Evolutionary conservation across 1,140 invertebrate species (phyloP), one percentile per base, ranked within the genome.

Genomic region (Tyrophagus putrescentiae): DNA sequence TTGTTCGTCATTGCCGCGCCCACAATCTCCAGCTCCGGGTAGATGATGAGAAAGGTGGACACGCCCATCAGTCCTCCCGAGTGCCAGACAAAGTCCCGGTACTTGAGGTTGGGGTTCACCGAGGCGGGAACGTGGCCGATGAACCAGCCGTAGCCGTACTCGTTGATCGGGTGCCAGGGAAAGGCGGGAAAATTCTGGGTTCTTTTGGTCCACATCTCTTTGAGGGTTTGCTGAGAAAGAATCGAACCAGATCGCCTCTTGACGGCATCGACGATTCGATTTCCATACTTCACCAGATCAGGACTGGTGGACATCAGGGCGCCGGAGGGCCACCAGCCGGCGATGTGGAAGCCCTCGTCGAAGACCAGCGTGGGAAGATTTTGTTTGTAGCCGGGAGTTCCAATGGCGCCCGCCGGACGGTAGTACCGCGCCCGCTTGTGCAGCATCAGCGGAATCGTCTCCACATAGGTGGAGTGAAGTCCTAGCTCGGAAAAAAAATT

Each of bases 401-500:
- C n/a, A 3, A 21, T 21, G 2, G 23, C n/a, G 31, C 16, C 25
- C n/a, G n/a, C 31, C 3, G n/a, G n/a, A 2, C n/a, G 1, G 31
- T 3, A 52, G 31, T 52, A 52, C 3, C 48, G 2, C n/a, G 48
- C 48, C 16, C 48, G n/a, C 27, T 52, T n/a, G 11, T 25, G 23
- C 3, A 52, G n/a, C 27, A 52, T 52, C 23, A 52, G n/a, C 27
- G 27, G 25, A 3, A 28, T 3, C 31, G n/a, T 52, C 31, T 52
- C 48, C 33, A 23, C 23, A 56, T 18, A 50, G 21, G 9, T 56
- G 16, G n/a, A n/a, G 1, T 1, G 1, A 11, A 56, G 16, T 3
- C 31, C 31, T 23, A 21, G 3, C 39, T 56, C n/a, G 11, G 16
- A 9, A 61, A 59, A 21, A 16, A 59, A 58, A 3, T 60, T 58